These are phyloP conservation scores for Sinopyrophorus schimmeli DNA, from an alignment of 2,888 invertebrate species.

Conservation along the genomic window DNA sequence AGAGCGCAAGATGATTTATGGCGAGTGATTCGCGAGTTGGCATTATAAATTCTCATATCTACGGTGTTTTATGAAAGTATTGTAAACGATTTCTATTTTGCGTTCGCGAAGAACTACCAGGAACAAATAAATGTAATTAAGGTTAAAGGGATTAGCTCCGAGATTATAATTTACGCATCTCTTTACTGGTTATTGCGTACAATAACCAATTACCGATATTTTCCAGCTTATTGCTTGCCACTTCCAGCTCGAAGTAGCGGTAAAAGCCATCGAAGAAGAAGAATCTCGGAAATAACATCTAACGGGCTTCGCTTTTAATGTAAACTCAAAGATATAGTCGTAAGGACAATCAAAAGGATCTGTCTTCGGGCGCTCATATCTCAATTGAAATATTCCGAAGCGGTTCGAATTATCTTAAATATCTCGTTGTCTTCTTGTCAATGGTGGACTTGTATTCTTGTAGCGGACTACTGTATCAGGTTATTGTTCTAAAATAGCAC, in stretches of 20 bases:
- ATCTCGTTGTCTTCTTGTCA: constrained; percentile 15
- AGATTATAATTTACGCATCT: constrained; percentile 25
- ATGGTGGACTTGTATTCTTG: constrained; percentile 22
- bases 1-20: constrained; percentile 25
- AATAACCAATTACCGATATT: constrained; percentile 27
- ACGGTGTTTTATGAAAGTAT: too few species aligned
- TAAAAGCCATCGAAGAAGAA: constrained; percentile 15
- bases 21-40: too few species aligned
- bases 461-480: constrained; percentile 24
- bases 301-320: constrained; percentile 23
- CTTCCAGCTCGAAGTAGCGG: constrained; percentile 20
- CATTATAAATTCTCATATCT: too few species aligned
- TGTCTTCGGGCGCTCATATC: constrained; percentile 26
- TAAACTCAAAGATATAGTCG: too few species aligned
- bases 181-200: constrained; percentile 20
- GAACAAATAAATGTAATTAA: constrained; percentile 28
- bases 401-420: constrained; percentile 20
- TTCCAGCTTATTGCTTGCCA: constrained; percentile 25
- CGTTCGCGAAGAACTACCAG: constrained; percentile 9
- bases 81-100: too few species aligned
- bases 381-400: constrained; percentile 25
- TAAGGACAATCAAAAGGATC: constrained; percentile 25
- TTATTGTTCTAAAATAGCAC: constrained; percentile 30
- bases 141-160: constrained; percentile 20
- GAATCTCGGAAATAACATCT: constrained; percentile 19